Base-by-base conservation (phyloP, 2,888 invertebrate species). In the Gasteruption jaculator region DNA sequence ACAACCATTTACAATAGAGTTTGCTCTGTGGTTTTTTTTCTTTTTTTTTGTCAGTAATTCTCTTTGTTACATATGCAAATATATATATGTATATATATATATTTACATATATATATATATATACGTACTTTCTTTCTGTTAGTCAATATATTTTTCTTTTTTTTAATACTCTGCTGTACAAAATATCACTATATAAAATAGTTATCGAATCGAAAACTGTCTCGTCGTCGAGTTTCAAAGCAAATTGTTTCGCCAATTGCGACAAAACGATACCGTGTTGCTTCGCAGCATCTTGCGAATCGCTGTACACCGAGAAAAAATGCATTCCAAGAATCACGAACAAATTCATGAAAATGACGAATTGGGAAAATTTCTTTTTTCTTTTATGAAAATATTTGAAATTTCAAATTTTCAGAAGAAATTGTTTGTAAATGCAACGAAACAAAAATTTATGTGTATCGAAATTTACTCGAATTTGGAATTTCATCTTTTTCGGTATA, bases 151-250 rank as follows among this genome's bases (percentile, higher is more conserved):
- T 46, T 41, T 40, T 18, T 43, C 43, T 47, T 41, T 45, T 41
- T 34, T 48, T 49, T 58, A 57, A 55, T 58, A 58, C 49, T 59
- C 53, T 46, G 58, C 55, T 68, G 62, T 68, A 69, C 68, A 69
- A 68, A n/a, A 68, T 68, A 69, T 68, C 58, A 65, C 63, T 68
- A 69, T 69, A 68, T 66, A 69, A 68, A 68, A 68, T 68, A 66
- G 54, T 63, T 54, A 52, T 64, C 50, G 50, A 60, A 56, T 49
- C 40, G 53, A 52, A 58, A n/a, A n/a, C n/a, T n/a, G n/a, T n/a
- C n/a, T n/a, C n/a, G n/a, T n/a, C n/a, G 57, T 51, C 51, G 52
- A 54, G 46, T 51, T 52, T 42, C 46, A 45, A 47, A 50, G 50
- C 54, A 26, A 34, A 16, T 15, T 10, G 16, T 3, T 18, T 30